Evolutionary conservation across 2,888 invertebrate genomes (phyloP), one percentile per base, ranked within the genome.

Genomic region (Caenorhabditis parvicauda): DNA sequence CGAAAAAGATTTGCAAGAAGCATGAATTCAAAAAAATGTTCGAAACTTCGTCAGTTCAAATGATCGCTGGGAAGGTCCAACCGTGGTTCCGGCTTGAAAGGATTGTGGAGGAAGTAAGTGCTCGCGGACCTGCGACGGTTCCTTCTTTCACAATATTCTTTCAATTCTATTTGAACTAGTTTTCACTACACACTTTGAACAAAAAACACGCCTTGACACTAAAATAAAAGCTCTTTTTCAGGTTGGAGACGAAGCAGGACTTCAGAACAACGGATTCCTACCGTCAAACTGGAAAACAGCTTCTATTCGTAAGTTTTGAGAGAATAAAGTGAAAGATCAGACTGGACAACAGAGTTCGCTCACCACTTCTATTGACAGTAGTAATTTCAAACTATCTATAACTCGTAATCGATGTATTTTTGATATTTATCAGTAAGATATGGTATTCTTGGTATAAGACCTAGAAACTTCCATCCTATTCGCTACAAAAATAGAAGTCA

Each of bases 11-110:
- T 41, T 81, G 81, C 55, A 68, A 66, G 49, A 78, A 74, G 43
- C 71, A 76, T 21, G 79, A 79, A 35, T 71, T 76, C 22, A 75
- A 77, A 45, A 71, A 73, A 29, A 54, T 79, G 27, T 79, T 79
- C 49, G 74, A 72, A 27, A 50, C 65, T 4, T 37, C 71, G 3
- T 67, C 77, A 9, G 65, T 70, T n/a, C 71, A 72, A 28, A 50
- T 76, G 52, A 64, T 78, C 19, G 68, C 74, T 28, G 76, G 73
- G 28, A 75, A 77, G 57, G 69, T 80, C 39, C 74, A 74, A 57
- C 79, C 79, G 21, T 80, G 75, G 77, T 79, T 79, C 64, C 46
- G 53, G 24, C 51, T 79, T 43, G 72, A 70, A 25, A 51, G 61
- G 7, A 64, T 74, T 39, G 46, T 66, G 6, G 68, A 72, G 27